Percentiles rank a stretch among this genome's conserved stretches.
Conservation (phyloP, 2,113 vertebrate genomes). For the Sebastes schlegelii region DNA sequence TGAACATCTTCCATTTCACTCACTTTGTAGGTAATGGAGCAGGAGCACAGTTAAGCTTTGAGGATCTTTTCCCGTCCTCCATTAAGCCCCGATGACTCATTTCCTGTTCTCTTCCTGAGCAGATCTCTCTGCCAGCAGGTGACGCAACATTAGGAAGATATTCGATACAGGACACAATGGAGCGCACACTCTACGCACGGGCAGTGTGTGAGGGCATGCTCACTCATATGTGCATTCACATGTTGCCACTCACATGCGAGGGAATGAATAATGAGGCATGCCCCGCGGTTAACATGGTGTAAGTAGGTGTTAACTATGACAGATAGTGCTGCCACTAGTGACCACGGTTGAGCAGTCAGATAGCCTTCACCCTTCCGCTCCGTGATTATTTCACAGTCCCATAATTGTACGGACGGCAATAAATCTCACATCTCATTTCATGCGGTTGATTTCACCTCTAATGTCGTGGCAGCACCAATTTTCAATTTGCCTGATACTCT, state of each 20-base stretch:
- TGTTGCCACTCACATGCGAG: slow-evolving; percentile 37
- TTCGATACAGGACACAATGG: slow-evolving; percentile 8
- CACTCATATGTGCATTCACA: slow-evolving; percentile 3
- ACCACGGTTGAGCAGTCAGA: slow-evolving; percentile 70
- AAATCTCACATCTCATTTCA: slow-evolving; percentile 67
- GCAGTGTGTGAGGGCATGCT: not conserved
- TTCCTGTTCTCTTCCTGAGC: slow-evolving; percentile 46
- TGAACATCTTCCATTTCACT: slow-evolving; percentile 11
- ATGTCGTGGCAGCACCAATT: slow-evolving; percentile 42
- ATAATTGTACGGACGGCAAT: slow-evolving; percentile 58
- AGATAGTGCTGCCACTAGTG: slow-evolving; percentile 70
- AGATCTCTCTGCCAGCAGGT: slow-evolving; percentile 8
- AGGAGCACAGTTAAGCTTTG: slow-evolving; percentile 12
- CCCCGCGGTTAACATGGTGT: slow-evolving; percentile 60
- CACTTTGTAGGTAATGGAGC: slow-evolving; percentile 32
- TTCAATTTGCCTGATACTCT: slow-evolving; percentile 48
- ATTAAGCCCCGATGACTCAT: slow-evolving; percentile 42
- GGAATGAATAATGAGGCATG: slow-evolving; percentile 66
- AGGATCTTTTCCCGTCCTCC: slow-evolving; percentile 48
- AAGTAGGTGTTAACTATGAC: slow-evolving; percentile 76
- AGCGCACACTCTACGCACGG: not conserved
- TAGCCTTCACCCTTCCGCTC: slow-evolving; percentile 50
- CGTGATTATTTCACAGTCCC: slow-evolving; percentile 59
- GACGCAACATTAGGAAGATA: slow-evolving; percentile 33
- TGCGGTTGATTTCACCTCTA: slow-evolving; percentile 57